Conservation (phyloP, 2,888 invertebrate species). For the Chirona hameri region DNA sequence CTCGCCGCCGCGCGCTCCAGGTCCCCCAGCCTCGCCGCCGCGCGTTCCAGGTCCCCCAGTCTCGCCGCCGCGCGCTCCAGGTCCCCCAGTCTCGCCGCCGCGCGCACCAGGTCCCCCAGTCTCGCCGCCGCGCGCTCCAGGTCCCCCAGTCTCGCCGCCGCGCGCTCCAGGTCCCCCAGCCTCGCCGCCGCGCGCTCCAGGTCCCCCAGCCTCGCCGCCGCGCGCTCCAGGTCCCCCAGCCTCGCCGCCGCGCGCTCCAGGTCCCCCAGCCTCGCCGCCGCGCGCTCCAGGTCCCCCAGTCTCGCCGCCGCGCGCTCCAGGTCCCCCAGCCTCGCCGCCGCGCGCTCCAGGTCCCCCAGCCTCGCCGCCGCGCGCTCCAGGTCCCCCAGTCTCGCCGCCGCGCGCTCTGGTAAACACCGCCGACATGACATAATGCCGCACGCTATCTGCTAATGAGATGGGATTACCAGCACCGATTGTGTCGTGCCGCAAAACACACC, state of each 20-base stretch:
- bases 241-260: not conserved
- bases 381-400: not conserved
- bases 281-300: too few relatives aligned
- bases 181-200: not conserved
- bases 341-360: too few relatives aligned
- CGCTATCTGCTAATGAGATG: conserved; percentile 12
- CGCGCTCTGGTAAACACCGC: not conserved
- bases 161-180: too few relatives aligned
- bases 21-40: too few relatives aligned
- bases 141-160: too few relatives aligned
- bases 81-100: too few relatives aligned
- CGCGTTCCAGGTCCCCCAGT: too few relatives aligned
- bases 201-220: too few relatives aligned
- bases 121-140: not conserved
- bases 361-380: not conserved
- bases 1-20: not conserved
- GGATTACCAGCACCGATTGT: not conserved
- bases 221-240: too few relatives aligned
- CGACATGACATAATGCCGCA: not conserved
- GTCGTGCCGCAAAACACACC: conserved; percentile 11
- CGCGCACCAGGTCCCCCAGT: too few relatives aligned
- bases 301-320: not conserved
- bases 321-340: too few relatives aligned
- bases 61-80: not conserved
- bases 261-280: too few relatives aligned